A percentile compares a stretch with the other conserved stretches of the same genome.
phyloP scores from a whole-genome alignment of 2,888 invertebrate genomes.

The Andrena dorsata region DNA sequence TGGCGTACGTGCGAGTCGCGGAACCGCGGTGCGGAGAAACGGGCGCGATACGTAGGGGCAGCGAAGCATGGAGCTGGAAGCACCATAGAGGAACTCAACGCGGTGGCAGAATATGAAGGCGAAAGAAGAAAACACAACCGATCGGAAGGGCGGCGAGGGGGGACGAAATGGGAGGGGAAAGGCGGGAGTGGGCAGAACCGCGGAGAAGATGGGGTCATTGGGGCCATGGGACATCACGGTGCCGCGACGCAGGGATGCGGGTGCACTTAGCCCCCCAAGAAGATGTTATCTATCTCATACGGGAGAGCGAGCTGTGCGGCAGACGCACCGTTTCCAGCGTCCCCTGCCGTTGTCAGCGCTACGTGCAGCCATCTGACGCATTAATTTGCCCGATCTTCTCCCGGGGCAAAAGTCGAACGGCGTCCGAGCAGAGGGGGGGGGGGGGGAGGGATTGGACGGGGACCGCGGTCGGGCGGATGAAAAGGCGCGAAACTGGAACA shows the following conservation, averaged over 20 bases:
- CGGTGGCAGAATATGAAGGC: constrained; percentile 56
- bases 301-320: constrained; percentile 32
- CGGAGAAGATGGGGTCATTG: constrained; percentile 66
- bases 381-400: constrained; percentile 44
- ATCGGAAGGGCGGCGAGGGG: constrained; percentile 22
- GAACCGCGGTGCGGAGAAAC: constrained; percentile 35
- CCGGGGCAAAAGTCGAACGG: constrained; percentile 4
- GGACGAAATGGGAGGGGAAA: not conserved
- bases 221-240: constrained; percentile 72
- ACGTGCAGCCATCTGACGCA: not conserved
- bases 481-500: constrained; percentile 34
- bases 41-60: constrained; percentile 54
- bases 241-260: constrained; percentile 68
- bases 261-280: constrained; percentile 66
- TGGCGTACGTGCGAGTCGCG: constrained; percentile 1
- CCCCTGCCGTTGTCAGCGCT: constrained; percentile 7
- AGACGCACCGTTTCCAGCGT: constrained; percentile 25
- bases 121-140: constrained; percentile 34
- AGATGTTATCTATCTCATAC: constrained; percentile 71
- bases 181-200: constrained; percentile 32
- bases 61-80: constrained; percentile 63
- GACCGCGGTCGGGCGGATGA: constrained; percentile 16
- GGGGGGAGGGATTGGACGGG: too few species aligned
- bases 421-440: not conserved
- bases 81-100: constrained; percentile 44